Conservation (phyloP, 2,797 vertebrate genomes). For the Iguana delicatissima region DNA sequence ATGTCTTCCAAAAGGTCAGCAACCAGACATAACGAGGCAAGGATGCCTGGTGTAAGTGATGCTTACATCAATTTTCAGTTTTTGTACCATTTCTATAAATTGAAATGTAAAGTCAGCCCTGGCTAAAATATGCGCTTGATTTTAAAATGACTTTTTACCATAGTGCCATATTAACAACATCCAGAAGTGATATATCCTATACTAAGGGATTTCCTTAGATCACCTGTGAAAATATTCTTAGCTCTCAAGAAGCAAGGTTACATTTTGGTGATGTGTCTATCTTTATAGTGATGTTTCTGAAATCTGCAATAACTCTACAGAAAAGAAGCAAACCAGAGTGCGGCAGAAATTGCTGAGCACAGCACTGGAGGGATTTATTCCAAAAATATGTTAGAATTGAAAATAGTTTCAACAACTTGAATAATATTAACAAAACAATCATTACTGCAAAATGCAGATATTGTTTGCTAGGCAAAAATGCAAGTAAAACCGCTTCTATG, state of each 20-base stretch:
- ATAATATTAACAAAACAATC: conserved; percentile 66
- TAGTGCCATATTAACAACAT: background rate
- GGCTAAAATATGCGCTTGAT: background rate
- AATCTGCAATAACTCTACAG: background rate
- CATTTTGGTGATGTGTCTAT: background rate
- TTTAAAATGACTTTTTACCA: background rate
- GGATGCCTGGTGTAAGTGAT: background rate
- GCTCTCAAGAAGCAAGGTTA: background rate
- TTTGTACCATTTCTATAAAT: background rate
- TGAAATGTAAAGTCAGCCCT: background rate
- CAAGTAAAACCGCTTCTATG: conserved; percentile 60
- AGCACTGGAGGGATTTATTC: conserved; percentile 35
- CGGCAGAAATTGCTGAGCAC: conserved; percentile 27
- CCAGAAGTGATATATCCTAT: background rate
- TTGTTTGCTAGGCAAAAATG: conserved; percentile 65
- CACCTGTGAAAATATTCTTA: conserved; percentile 9
- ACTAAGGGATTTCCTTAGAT: background rate
- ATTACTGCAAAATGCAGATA: conserved; percentile 37
- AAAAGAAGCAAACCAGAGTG: conserved; percentile 9
- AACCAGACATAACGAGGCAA: background rate
- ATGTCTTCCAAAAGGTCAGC: background rate
- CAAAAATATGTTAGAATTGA: conserved; percentile 31
- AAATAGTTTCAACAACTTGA: conserved; percentile 37
- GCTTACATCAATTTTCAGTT: background rate
- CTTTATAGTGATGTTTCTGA: conserved; percentile 5